phyloP scores from a whole-genome alignment of 2,113 vertebrate genomes.

The Riparia riparia region DNA sequence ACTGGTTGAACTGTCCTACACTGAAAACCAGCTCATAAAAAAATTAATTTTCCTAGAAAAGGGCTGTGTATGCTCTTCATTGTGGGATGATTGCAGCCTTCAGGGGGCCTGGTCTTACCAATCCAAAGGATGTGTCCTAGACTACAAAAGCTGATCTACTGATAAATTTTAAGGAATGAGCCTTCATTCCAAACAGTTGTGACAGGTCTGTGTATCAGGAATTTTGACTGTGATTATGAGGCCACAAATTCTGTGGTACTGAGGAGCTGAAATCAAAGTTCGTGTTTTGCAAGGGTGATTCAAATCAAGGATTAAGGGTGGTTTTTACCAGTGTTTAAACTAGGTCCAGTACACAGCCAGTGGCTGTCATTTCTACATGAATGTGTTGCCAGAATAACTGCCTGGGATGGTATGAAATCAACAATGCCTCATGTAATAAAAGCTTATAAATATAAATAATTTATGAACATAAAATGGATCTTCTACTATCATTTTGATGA shows the following conservation, averaged over 20 bases:
- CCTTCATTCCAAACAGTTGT: neutral
- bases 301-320: neutral
- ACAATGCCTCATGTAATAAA: neutral
- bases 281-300: neutral
- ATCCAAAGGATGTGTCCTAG: neutral
- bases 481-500: neutral
- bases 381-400: neutral
- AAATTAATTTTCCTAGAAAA: neutral
- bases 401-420: neutral
- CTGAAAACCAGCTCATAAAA: neutral
- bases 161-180: neutral
- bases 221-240: neutral
- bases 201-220: neutral
- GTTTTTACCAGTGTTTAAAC: neutral
- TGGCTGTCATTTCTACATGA: neutral
- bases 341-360: neutral
- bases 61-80: no score
- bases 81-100: neutral
- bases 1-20: neutral
- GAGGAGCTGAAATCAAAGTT: neutral
- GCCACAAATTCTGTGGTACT: neutral
- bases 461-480: neutral
- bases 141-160: neutral
- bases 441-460: neutral
- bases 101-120: neutral